Base-by-base conservation (phyloP, 2,797 vertebrate genomes). In the Danio tinwini region DNA sequence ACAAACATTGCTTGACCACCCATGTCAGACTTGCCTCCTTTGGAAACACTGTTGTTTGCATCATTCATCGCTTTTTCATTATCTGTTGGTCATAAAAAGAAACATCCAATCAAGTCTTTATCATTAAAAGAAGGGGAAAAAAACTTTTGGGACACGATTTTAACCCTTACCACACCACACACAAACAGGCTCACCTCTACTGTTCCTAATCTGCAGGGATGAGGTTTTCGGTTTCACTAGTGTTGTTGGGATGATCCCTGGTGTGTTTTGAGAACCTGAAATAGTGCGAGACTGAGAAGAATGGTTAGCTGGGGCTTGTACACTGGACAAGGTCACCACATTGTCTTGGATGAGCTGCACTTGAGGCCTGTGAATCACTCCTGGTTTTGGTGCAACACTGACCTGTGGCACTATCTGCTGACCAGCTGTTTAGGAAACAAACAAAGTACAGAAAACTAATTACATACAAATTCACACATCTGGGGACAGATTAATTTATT, bases 11-110 rank as follows among this genome's bases (percentile, higher is more conserved):
- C 29, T 29, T 29, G 29, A 47, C 78, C 87, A 92, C 91, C 68
- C 7, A 67, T 37, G 68, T 96, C 94, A 65, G 86, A 64, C 84
- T 93, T 95, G 17, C 88, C 76, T 87, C 90, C 94, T 91, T 97
- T 95, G 63, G 81, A 82, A 65, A 80, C 79, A 67, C 55, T 85
- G 81, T 85, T 92, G 64, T 81, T 82, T 21, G 89, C 88, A 69
- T 94, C 92, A 75, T 86, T 89, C 87, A 96, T 96, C 76, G 90
- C 85, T 70, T 81, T 59, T 5, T 68, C 77, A 74, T 89, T 90
- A 86, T 91, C 93, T 94, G 85, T 12, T 40, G 14, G 5, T 76
- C 72, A 75, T 52, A 7, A 74, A 73, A 78, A 42, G 83, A 14
- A 52, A 40, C 5, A n/a, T 45, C 42, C 14, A 37, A 45, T 58